Evolutionary conservation across 2,113 vertebrate genomes (phyloP).

Genomic region (Osmerus mordax): DNA sequence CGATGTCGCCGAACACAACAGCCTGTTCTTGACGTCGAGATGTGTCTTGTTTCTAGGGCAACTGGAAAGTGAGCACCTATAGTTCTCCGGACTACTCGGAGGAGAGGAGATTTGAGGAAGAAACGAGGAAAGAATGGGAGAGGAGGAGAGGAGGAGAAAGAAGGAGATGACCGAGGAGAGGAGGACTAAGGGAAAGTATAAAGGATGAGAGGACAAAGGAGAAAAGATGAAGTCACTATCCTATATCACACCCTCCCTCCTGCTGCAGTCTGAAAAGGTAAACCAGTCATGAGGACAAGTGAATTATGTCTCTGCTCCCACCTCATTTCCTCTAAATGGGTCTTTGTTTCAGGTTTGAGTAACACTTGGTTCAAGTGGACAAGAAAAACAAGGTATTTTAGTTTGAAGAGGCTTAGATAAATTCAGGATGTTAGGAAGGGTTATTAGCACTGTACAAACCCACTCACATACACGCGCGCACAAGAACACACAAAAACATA

Average conservation of each 20-base stretch:
- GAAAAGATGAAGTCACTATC: no score
- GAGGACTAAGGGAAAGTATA: no score
- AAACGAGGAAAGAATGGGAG: not conserved
- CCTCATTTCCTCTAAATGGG: not conserved
- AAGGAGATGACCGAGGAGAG: no score
- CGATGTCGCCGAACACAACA: slow-evolving; percentile 22
- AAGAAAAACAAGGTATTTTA: not conserved
- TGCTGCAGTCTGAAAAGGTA: no score
- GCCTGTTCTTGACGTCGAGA: slow-evolving; percentile 17
- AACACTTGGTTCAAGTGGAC: not conserved
- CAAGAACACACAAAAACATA: not conserved
- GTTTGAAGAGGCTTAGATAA: not conserved
- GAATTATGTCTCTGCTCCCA: not conserved
- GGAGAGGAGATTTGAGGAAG: not conserved
- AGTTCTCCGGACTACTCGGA: slow-evolving; percentile 10
- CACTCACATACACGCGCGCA: not conserved
- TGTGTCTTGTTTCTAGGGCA: slow-evolving; percentile 33
- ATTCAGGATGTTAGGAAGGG: slow-evolving; percentile 7
- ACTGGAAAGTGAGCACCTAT: slow-evolving; percentile 29
- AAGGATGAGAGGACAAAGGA: no score
- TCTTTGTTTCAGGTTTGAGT: not conserved
- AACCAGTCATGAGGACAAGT: not conserved
- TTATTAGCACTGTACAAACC: slow-evolving; percentile 2
- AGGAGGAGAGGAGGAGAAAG: not conserved
- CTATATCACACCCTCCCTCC: no score